phyloP scores from a whole-genome alignment of 2,797 vertebrate genomes.

The Petrocephalus schoutedeni region DNA sequence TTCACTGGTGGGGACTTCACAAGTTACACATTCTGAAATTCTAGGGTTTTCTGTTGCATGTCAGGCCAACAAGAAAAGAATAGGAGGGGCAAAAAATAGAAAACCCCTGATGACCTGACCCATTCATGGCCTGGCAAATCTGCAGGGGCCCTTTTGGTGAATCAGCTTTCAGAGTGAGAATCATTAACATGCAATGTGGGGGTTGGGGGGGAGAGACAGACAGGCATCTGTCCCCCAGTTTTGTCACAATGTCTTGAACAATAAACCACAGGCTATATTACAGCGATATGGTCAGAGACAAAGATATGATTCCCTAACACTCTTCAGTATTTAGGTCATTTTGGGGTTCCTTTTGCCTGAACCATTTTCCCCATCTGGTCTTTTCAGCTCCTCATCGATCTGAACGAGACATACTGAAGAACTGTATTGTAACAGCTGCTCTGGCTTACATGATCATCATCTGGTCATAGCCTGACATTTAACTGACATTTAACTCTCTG shows the following conservation, averaged over 20 bases:
- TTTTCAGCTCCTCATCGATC: neutral
- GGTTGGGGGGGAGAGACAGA: slow-evolving; percentile 35
- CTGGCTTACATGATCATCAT: neutral
- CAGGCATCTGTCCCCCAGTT: slow-evolving; percentile 53
- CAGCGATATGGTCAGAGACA: neutral
- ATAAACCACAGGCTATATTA: neutral
- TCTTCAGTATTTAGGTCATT: neutral
- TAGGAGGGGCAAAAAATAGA: neutral
- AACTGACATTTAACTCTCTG: neutral
- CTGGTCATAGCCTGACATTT: neutral
- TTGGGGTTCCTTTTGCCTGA: neutral
- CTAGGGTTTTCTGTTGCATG: slow-evolving; percentile 12
- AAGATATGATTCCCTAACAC: neutral
- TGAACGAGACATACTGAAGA: neutral
- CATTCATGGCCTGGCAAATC: neutral
- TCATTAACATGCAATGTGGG: neutral
- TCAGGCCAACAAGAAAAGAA: neutral
- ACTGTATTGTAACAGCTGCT: neutral
- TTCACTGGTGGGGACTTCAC: neutral
- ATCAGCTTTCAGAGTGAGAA: neutral
- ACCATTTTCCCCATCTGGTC: neutral
- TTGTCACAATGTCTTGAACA: slow-evolving; percentile 47
- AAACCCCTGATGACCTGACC: neutral
- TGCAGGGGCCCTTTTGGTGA: neutral
- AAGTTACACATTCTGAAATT: neutral